Base-by-base conservation (phyloP, 2,888 invertebrate species). In the Drosophila sordidapex region DNA sequence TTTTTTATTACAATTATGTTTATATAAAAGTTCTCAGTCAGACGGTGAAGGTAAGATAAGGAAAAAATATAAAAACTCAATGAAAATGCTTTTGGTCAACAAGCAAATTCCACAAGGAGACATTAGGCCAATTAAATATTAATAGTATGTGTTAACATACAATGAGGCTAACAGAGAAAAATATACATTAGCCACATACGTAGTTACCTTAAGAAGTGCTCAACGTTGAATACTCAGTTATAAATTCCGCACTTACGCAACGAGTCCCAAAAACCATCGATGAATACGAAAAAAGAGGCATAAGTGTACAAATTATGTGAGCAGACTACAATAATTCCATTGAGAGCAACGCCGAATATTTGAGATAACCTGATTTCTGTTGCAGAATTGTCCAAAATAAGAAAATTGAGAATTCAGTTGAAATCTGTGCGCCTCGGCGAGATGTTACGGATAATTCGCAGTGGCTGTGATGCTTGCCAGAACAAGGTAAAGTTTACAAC, bases 341-440 rank as follows among this genome's bases (percentile, higher is more conserved):
- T 57, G 75, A 75, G 74, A 66, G 62, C 43, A 35, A 43, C 46
- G 40, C 18, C 25, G 1, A 18, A 49, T 46, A 60, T 53, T 49
- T 58, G 21, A 46, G 70, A 77, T 60, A 70, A 66, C 31, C 70
- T 76, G 77, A 63, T 49, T n/a, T 33, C 29, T 2, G 33, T 46
- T 46, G 62, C 59, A 53, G 35, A 18, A 18, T 49, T 66, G n/a
- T 10, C 6, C 2, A 56, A 64, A 29, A 33, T 65, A 35, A 8
- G 33, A 35, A 52, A 43, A 27, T 46, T 70, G 36, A 35, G 48
- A 64, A 74, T 64, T 78, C 72, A 79, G 78, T 79, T 69, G 35
- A 36, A 33, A 33, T 72, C 57, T 27, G 10, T 11, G 21, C 56
- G 68, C 48, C 61, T 61, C 21, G 27, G 10, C 13, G 69, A 63